Conservation (phyloP, 2,113 vertebrate genomes). For the Nannobrachium achirus region DNA sequence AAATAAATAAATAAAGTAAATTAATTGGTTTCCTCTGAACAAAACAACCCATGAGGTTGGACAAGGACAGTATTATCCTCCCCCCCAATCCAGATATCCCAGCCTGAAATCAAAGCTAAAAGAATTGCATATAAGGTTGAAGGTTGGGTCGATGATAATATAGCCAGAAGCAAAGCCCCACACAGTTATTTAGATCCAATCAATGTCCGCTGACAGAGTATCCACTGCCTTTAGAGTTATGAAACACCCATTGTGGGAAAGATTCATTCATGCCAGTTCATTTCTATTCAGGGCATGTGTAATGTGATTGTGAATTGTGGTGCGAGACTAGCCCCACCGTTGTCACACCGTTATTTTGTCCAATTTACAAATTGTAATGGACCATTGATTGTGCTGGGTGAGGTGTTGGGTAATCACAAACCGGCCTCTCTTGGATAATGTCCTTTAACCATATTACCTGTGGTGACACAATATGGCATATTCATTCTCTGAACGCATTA, state of each 20-base stretch:
- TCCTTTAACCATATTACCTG: neutral
- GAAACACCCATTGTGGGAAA: neutral
- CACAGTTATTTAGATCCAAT: slow-evolving; percentile 30
- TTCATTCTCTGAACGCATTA: neutral
- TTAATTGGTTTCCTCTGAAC: too few relatives aligned
- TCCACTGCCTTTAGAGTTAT: neutral
- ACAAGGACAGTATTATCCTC: too few relatives aligned
- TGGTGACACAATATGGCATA: neutral
- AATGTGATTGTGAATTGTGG: slow-evolving; percentile 9
- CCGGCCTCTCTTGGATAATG: neutral
- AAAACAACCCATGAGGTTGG: too few relatives aligned
- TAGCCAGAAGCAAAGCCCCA: neutral
- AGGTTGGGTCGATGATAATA: slow-evolving; percentile 22
- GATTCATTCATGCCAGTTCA: neutral
- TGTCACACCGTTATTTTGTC: neutral
- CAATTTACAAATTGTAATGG: slow-evolving; percentile 14
- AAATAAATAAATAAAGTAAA: too few relatives aligned
- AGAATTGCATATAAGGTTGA: too few relatives aligned
- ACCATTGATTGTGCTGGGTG: slow-evolving; percentile 5
- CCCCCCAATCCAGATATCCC: too few relatives aligned
- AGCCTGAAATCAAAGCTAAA: too few relatives aligned
- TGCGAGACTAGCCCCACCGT: too few relatives aligned
- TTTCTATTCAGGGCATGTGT: slow-evolving; percentile 6
- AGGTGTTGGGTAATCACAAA: neutral
- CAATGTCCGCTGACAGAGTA: slow-evolving; percentile 10